Evolutionary conservation across 1,140 invertebrate genomes (phyloP).

Genomic region (Ostrea denselamellosa): DNA sequence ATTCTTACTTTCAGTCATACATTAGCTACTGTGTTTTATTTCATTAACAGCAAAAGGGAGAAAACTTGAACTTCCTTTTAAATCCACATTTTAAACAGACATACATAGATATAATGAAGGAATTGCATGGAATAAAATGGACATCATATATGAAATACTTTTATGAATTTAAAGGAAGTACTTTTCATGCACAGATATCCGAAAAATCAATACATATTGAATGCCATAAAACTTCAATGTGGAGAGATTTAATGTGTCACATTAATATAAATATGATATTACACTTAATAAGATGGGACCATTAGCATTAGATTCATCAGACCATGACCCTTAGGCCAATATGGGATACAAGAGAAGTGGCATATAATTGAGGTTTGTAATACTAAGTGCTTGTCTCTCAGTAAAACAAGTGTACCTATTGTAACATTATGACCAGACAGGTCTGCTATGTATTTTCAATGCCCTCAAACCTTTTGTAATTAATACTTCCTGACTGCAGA

Average conservation of each 20-base stretch:
- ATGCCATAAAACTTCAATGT: no score
- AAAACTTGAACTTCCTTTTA: not conserved
- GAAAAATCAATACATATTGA: no score
- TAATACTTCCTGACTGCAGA: constrained; percentile 1
- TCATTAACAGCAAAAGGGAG: constrained; percentile 2
- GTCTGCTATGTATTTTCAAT: not conserved
- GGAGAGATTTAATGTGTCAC: no score
- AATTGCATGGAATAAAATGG: not conserved
- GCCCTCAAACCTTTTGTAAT: not conserved
- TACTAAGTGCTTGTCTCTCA: constrained; percentile 1
- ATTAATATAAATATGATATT: not conserved
- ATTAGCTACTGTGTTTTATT: no score
- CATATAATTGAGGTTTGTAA: constrained; percentile 7
- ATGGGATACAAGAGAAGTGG: not conserved
- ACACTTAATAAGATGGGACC: not conserved
- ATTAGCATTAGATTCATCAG: not conserved
- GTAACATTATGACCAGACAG: not conserved
- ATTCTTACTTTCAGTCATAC: no score
- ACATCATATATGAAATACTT: not conserved
- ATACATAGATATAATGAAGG: not conserved
- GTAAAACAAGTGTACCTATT: not conserved
- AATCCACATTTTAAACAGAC: not conserved
- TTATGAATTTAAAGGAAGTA: not conserved
- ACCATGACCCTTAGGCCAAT: constrained; percentile 3
- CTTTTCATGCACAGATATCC: not conserved